Conservation (phyloP, 2,113 vertebrate genomes). For the Podiceps cristatus region DNA sequence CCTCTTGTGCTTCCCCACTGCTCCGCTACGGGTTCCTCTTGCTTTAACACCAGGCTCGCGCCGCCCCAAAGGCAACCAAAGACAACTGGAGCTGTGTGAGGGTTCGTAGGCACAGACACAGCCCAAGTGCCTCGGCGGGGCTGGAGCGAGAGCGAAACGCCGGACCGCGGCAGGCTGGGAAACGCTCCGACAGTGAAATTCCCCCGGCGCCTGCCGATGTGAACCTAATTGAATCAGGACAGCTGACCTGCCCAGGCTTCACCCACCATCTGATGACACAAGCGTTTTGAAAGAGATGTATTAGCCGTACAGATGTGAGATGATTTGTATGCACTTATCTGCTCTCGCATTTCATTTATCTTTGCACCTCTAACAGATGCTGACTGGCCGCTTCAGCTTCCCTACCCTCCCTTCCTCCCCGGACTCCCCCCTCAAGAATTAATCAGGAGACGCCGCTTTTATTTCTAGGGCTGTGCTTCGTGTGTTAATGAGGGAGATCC, state of each 20-base stretch:
- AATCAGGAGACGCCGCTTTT: background rate
- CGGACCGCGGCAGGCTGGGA: background rate
- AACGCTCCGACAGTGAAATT: background rate
- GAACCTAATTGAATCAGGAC: background rate
- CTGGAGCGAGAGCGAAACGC: rapidly evolving
- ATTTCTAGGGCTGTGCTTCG: background rate
- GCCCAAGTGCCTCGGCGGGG: rapidly evolving
- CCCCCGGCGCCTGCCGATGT: rapidly evolving
- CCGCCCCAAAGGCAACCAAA: background rate
- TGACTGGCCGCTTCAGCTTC: conserved; percentile 26
- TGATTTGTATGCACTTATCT: conserved; percentile 20
- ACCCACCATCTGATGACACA: background rate
- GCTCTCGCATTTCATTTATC: conserved; percentile 28
- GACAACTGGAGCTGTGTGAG: background rate
- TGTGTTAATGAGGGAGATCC: background rate
- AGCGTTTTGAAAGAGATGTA: background rate
- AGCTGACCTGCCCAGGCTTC: background rate
- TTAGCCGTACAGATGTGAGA: background rate
- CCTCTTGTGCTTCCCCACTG: background rate
- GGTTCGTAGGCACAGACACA: no score
- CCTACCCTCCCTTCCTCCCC: background rate
- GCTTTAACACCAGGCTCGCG: rapidly evolving
- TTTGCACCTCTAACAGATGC: conserved; percentile 14
- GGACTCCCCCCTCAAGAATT: conserved; percentile 1
- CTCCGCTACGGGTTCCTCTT: background rate